Percentiles rank a stretch among this genome's conserved stretches.
These are phyloP conservation scores for Lipophrys pholis DNA, from an alignment of 2,113 vertebrate genomes.

Conservation along the genomic window DNA sequence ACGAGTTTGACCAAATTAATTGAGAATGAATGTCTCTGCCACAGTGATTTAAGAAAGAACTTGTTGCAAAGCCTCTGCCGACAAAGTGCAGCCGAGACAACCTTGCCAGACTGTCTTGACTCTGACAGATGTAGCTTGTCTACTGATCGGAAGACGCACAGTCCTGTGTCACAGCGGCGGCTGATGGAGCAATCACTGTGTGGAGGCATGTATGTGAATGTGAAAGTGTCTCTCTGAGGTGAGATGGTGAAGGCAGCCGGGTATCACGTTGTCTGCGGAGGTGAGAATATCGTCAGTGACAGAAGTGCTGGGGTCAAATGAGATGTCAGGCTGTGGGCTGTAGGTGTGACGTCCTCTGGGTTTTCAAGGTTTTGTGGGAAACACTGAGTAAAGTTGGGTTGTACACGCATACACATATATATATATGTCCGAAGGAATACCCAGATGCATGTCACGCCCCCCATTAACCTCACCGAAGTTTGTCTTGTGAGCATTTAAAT, in stretches of 20 bases:
- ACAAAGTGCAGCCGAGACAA: constrained; percentile 16
- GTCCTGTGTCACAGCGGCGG: constrained; percentile 9
- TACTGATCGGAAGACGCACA: constrained; percentile 28
- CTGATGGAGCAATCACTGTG: constrained; percentile 42
- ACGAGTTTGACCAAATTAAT: constrained; percentile 16
- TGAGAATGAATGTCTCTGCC: constrained; percentile 27
- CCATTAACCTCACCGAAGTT: constrained; percentile 10
- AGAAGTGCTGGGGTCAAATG: constrained; percentile 59
- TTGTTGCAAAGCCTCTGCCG: constrained; percentile 8
- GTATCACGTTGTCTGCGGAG: constrained; percentile 50
- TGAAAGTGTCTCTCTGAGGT: constrained; percentile 17
- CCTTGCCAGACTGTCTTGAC: constrained; percentile 21
- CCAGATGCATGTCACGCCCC: background rate
- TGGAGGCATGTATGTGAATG: background rate
- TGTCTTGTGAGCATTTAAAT: background rate
- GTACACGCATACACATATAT: background rate
- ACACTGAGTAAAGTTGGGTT: constrained; percentile 11
- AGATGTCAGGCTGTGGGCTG: constrained; percentile 53
- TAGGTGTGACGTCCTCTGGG: constrained; percentile 58
- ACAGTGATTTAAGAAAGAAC: constrained; percentile 32
- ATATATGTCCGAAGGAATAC: constrained; percentile 11
- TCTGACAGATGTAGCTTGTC: constrained; percentile 32
- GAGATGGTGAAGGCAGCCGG: constrained; percentile 20
- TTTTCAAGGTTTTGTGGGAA: constrained; percentile 30
- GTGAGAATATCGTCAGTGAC: constrained; percentile 52